A percentile compares a stretch with the other conserved stretches of the same genome.
These are phyloP conservation scores for Geophilus truncorum DNA, from an alignment of 2,888 invertebrate species.

Conservation along the genomic window DNA sequence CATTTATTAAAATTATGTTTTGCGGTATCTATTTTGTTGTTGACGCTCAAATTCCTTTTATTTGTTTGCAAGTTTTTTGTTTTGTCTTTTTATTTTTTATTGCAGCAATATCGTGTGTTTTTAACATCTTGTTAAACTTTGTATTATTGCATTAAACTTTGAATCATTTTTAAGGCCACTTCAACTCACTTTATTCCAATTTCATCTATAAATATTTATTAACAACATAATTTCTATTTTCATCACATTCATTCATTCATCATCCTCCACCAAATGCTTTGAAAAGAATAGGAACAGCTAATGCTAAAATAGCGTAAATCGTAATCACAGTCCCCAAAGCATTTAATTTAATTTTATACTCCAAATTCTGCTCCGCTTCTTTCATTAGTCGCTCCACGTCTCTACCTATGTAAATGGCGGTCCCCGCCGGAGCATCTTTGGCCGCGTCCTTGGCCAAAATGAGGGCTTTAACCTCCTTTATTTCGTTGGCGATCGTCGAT, in stretches of 20 bases:
- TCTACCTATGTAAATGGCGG: slow-evolving; percentile 45
- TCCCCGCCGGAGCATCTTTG: neutral
- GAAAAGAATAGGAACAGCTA: slow-evolving; percentile 43
- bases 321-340: slow-evolving; percentile 45
- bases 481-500: slow-evolving; percentile 41
- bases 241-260: neutral
- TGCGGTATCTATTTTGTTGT: no score
- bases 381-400: slow-evolving; percentile 45
- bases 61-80: neutral
- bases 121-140: neutral
- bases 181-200: no score
- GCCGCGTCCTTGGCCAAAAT: slow-evolving; percentile 29
- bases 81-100: neutral
- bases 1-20: neutral
- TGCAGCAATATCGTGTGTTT: neutral
- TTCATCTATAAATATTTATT: neutral
- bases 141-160: neutral
- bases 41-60: neutral
- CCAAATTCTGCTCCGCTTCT: slow-evolving; percentile 45
- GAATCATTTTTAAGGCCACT: no score
- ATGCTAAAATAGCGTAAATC: slow-evolving; percentile 45
- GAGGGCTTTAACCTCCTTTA: slow-evolving; percentile 43
- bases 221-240: no score
- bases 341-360: slow-evolving; percentile 46
- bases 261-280: slow-evolving; percentile 26